A percentile compares a stretch with the other conserved stretches of the same genome.
Evolutionary conservation across 2,888 invertebrate genomes (phyloP).

Genomic region (Trissolcus brochymenae): DNA sequence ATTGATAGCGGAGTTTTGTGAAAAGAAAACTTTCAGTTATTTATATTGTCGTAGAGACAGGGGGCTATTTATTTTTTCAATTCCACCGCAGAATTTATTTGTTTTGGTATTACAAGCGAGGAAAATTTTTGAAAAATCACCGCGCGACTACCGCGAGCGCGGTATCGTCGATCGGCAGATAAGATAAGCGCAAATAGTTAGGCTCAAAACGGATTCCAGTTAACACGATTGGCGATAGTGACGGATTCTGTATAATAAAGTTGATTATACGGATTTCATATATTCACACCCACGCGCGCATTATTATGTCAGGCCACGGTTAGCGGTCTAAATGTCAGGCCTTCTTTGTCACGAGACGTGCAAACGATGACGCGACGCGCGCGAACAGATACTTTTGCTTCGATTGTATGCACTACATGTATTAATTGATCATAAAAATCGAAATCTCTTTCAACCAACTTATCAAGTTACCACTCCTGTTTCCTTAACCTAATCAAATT

Average conservation of each 20-base stretch:
- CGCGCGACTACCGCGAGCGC: slow-evolving; percentile 9
- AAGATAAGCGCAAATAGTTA: slow-evolving; percentile 48
- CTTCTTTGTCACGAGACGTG: slow-evolving; percentile 36
- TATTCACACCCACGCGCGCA: slow-evolving; percentile 53
- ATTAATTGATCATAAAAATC: too few relatives aligned
- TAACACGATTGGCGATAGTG: slow-evolving; percentile 22
- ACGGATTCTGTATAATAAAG: slow-evolving; percentile 31
- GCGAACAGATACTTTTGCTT: too few relatives aligned
- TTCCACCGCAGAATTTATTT: not conserved
- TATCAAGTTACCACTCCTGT: too few relatives aligned
- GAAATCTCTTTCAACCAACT: too few relatives aligned
- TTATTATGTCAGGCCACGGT: slow-evolving; percentile 46
- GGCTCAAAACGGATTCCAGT: slow-evolving; percentile 33
- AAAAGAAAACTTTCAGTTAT: not conserved
- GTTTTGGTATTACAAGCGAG: slow-evolving; percentile 2
- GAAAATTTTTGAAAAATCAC: slow-evolving; percentile 13
- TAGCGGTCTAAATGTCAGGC: slow-evolving; percentile 52
- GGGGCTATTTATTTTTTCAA: not conserved
- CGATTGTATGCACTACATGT: too few relatives aligned
- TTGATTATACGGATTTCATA: slow-evolving; percentile 50
- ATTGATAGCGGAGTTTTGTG: slow-evolving; percentile 1
- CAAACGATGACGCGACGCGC: slow-evolving; percentile 29
- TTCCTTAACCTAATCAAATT: too few relatives aligned
- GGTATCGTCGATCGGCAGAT: slow-evolving; percentile 36
- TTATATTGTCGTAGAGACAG: not conserved